Evolutionary conservation across 2,888 invertebrate genomes (phyloP), one percentile per base, ranked within the genome.

Genomic region (Lymantria dispar): DNA sequence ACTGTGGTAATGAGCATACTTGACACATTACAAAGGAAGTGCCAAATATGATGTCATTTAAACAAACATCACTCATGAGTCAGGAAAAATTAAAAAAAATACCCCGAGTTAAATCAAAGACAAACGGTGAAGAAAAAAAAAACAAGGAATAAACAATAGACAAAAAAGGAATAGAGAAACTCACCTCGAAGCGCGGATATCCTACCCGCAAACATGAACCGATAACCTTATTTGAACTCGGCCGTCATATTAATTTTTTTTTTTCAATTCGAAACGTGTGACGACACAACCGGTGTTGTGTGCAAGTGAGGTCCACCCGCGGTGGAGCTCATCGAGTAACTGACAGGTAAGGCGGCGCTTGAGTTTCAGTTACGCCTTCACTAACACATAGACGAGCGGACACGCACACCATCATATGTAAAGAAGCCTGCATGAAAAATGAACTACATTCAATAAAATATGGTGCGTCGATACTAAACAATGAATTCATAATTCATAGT

Each of bases 221-320:
- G 85, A 83, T 84, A 87, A 85, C 80, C 78, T 76, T 83, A 76
- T 83, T 85, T 83, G 79, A 85, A 84, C 83, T 78, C 68, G 68
- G 73, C 73, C 75, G 73, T 72, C 81, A 83, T 79, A n/a, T n/a
- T n/a, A n/a, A n/a, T 76, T 68, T 40, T 42, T 63, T 64, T 62
- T 68, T 60, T 22, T 22, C 2, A 69, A 64, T 67, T 70, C 61
- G 64, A 67, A 33, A 60, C 66, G 62, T 64, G 60, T 61, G 54
- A 45, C 57, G 50, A 48, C 43, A 15, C 47, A 22, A 22, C 22
- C 22, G 54, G 42, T 44, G 51, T 43, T 38, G n/a, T 29, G 22
- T 49, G 52, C 56, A n/a, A n/a, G 48, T 41, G 47, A 78, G 85
- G 81, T 69, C 78, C 69, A 67, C 57, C 15, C 76, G 62, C 73